Evolutionary conservation across 2,797 vertebrate genomes (phyloP).

Genomic region (Selene dorsalis): DNA sequence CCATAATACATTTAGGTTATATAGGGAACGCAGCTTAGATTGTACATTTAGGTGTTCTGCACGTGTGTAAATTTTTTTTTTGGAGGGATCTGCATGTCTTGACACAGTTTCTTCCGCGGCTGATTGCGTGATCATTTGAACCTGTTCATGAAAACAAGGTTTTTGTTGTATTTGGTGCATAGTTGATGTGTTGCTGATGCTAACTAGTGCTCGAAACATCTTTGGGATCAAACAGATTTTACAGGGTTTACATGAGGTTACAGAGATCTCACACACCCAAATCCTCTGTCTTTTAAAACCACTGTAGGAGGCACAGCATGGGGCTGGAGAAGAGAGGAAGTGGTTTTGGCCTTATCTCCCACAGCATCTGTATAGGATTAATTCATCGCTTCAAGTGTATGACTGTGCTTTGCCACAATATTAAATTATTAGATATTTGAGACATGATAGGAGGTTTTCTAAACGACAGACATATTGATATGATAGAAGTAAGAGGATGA

Average conservation of each 20-base stretch:
- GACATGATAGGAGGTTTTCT: not conserved
- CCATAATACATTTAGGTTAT: not conserved
- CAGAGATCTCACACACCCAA: conserved; percentile 26
- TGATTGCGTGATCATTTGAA: too few relatives aligned
- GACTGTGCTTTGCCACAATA: conserved; percentile 6
- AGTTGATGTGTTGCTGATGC: conserved; percentile 8
- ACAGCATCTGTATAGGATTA: conserved; percentile 16
- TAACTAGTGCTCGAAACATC: conserved; percentile 37
- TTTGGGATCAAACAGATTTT: conserved; percentile 33
- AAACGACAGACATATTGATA: conserved; percentile 1
- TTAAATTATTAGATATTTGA: not conserved
- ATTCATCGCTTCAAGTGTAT: conserved; percentile 6
- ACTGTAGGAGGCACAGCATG: conserved; percentile 16
- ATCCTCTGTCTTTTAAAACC: conserved; percentile 50
- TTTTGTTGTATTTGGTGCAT: too few relatives aligned
- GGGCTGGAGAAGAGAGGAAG: conserved; percentile 24
- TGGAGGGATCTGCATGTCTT: not conserved
- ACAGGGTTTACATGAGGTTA: conserved; percentile 38
- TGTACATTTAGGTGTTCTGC: not conserved
- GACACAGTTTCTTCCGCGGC: not conserved
- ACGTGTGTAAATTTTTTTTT: not conserved
- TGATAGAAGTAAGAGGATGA: not conserved
- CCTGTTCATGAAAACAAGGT: too few relatives aligned
- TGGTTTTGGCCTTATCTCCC: conserved; percentile 18
- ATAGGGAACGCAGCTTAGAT: not conserved